A percentile compares a stretch with the other conserved stretches of the same genome.
Conservation (phyloP, 2,113 vertebrate genomes). For the Ctenodactylus gundi region DNA sequence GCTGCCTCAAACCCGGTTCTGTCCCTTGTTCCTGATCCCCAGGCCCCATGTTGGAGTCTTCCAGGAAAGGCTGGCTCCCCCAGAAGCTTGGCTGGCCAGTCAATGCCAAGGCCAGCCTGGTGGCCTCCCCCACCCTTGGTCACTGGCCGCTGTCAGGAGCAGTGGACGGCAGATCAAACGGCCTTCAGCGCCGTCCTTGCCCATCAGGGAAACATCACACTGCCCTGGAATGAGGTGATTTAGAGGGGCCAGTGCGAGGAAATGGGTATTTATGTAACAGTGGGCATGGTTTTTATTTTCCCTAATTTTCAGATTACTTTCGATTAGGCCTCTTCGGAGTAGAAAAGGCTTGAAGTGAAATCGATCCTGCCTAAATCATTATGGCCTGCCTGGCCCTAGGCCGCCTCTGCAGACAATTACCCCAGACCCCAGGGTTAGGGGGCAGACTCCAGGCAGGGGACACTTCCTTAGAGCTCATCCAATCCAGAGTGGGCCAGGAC, state of each 20-base stretch:
- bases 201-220: conserved; percentile 83
- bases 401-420: conserved; percentile 92
- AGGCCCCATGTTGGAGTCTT: background rate
- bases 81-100: background rate
- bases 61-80: background rate
- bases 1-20: background rate
- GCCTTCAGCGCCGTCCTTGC: conserved; percentile 77
- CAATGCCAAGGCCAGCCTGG: background rate
- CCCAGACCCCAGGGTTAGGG: conserved; percentile 91
- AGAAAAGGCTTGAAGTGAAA: conserved; percentile 93
- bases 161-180: conserved; percentile 77
- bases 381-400: conserved; percentile 91
- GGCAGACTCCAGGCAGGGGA: conserved; percentile 89
- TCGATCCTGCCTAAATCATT: conserved; percentile 99
- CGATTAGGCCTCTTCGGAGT: conserved; percentile 86
- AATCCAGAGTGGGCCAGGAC: conserved; percentile 62
- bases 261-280: conserved; percentile 87
- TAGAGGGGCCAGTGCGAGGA: conserved; percentile 85
- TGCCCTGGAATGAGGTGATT: conserved; percentile 83
- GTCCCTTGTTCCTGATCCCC: rapidly evolving
- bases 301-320: conserved; percentile 91
- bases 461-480: conserved; percentile 89
- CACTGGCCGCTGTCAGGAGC: background rate
- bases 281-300: conserved; percentile 91
- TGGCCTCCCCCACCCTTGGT: background rate